Base-by-base conservation (phyloP, 2,888 invertebrate genomes). In the Hartigia nigra region DNA sequence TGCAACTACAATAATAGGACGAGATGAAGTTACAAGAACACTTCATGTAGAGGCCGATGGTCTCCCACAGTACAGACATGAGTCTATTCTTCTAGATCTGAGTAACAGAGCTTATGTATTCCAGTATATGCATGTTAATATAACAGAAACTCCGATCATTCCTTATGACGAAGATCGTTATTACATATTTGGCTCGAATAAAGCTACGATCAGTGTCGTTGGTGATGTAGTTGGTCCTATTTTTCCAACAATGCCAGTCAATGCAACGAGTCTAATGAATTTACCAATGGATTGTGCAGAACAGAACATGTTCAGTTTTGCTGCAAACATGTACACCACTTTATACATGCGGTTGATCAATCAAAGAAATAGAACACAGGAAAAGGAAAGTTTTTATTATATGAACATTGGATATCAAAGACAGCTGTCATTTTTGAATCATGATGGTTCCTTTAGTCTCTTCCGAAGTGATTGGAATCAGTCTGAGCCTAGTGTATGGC, bases 281-380 rank as follows among this genome's bases (percentile, higher is more conserved):
- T 88, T 97, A 84, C 97, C 97, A 0, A 97, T 97, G 97, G 97
- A 97, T 89, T 96, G 96, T 0, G 98, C 96, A 0, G 99, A 99
- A 91, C 98, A 98, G 91, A 98, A 97, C 90, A 97, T 98, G 94
- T 99, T 98, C 92, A 98, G 98, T 84, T 98, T 99, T 92, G 98
- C 98, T 0, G 97, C 97, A 31, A 98, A 98, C 92, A 95, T 98
- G 92, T 97, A 97, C 92, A 96, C 97, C 0, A 95, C 97, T 0
- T 93, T 97, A 88, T 98, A 98, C 92, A 97, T 98, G 96, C 94
- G 98, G 12, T 93, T 96, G 79, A 97, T 98, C 78, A 97, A 98
- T 92, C 98, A 98, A 89, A 93, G 97, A 23, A 96, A 97, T 91
- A 93, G 95, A 75, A 96, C 96, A 0, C 92, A 96, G n/a, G 96